These are phyloP conservation scores for Laticauda colubrina DNA, from an alignment of 2,113 vertebrate species.

Conservation along the genomic window DNA sequence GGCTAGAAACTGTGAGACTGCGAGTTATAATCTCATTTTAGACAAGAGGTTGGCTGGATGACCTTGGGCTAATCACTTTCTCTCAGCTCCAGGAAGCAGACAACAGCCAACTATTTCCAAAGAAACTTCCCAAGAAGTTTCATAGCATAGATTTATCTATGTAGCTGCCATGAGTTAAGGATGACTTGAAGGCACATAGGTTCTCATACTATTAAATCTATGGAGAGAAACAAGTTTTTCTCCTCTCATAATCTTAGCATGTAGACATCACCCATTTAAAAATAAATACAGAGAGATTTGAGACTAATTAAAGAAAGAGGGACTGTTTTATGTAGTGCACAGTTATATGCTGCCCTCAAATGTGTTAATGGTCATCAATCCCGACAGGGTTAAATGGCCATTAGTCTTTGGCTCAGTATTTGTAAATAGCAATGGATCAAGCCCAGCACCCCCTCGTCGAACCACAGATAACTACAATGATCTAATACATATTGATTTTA, in stretches of 20 bases:
- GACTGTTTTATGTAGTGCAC: not conserved
- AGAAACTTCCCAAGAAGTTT: not conserved
- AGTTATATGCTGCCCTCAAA: not conserved
- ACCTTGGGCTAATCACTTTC: not conserved
- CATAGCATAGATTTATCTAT: not conserved
- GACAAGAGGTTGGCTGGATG: not conserved
- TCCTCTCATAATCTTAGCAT: not conserved
- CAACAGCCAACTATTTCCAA: not conserved
- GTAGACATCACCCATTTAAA: not conserved
- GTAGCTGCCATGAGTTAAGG: not conserved
- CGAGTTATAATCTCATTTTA: not conserved
- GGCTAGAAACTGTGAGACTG: not conserved
- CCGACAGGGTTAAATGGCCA: not conserved
- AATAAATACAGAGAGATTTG: not conserved
- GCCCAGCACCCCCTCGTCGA: no score
- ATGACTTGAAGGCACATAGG: not conserved
- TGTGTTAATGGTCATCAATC: not conserved
- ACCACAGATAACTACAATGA: no score
- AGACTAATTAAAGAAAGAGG: not conserved
- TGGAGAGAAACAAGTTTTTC: not conserved
- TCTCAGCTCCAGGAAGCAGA: not conserved
- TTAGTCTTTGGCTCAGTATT: not conserved
- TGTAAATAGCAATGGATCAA: no score
- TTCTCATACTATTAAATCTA: not conserved
- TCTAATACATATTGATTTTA: no score